Conservation (phyloP, 2,797 vertebrate genomes). For the Cuculus canorus region DNA sequence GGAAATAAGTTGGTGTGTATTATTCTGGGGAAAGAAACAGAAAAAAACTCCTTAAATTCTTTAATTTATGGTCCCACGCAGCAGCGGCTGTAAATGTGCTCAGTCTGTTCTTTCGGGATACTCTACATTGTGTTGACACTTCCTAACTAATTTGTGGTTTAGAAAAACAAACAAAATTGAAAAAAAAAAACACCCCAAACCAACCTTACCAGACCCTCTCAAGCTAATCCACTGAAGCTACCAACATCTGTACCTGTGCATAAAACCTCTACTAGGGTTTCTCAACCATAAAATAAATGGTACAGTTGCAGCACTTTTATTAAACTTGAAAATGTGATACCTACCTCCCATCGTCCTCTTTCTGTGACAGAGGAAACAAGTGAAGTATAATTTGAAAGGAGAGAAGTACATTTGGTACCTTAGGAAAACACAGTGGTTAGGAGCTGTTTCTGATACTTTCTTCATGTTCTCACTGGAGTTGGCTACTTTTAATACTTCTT, state of each 20-base stretch:
- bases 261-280: neutral
- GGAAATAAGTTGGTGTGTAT: neutral
- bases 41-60: neutral
- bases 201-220: neutral
- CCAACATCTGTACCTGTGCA: neutral
- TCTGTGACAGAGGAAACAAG: neutral
- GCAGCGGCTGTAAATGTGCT: neutral
- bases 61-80: neutral
- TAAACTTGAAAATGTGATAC: neutral
- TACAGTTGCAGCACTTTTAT: neutral
- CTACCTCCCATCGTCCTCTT: neutral
- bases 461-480: neutral
- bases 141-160: neutral
- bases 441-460: neutral
- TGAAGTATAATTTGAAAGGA: neutral
- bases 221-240: neutral
- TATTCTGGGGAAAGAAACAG: neutral
- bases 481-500: neutral
- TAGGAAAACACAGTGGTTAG: neutral
- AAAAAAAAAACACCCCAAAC: fast-evolving
- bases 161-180: neutral
- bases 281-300: neutral
- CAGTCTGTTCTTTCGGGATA: neutral
- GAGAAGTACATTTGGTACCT: neutral
- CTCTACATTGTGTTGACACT: neutral